Evolutionary conservation across 2,888 invertebrate species (phyloP).

Genomic region (Lucinisca nassula): DNA sequence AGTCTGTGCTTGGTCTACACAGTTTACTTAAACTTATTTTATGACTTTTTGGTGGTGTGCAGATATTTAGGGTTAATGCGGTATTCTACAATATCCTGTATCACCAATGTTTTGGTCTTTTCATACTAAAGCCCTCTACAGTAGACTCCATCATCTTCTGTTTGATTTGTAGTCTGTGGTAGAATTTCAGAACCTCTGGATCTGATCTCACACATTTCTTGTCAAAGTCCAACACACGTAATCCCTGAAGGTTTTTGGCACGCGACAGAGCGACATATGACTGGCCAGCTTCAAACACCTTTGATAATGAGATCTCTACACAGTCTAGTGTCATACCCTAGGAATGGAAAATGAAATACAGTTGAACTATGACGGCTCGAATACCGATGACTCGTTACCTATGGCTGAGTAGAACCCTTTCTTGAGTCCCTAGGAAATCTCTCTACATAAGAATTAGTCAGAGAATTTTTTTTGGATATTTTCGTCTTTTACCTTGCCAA

Average conservation of each 20-base stretch:
- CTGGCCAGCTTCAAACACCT: constrained; percentile 98
- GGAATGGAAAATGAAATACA: constrained; percentile 63
- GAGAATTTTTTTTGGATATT: too few relatives aligned
- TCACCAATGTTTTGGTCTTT: constrained; percentile 69
- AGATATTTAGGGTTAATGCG: too few relatives aligned
- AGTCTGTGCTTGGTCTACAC: too few relatives aligned
- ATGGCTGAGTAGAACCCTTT: too few relatives aligned
- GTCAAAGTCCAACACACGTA: constrained; percentile 96
- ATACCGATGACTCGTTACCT: too few relatives aligned
- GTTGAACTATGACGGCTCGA: too few relatives aligned
- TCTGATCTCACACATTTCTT: constrained; percentile 96
- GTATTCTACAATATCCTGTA: too few relatives aligned
- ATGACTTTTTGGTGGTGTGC: too few relatives aligned
- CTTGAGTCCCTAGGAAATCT: too few relatives aligned
- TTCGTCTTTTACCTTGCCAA: too few relatives aligned
- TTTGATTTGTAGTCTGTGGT: constrained; percentile 87
- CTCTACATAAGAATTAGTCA: too few relatives aligned
- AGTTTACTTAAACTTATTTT: too few relatives aligned
- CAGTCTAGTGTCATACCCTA: constrained; percentile 98
- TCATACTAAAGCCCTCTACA: constrained; percentile 66
- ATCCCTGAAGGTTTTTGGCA: constrained; percentile 94
- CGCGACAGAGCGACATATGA: constrained; percentile 98
- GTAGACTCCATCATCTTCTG: constrained; percentile 76
- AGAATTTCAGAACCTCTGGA: constrained; percentile 94
- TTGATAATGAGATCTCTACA: constrained; percentile 96